Evolutionary conservation across 2,113 vertebrate species (phyloP).

Genomic region (Crotophaga sulcirostris): DNA sequence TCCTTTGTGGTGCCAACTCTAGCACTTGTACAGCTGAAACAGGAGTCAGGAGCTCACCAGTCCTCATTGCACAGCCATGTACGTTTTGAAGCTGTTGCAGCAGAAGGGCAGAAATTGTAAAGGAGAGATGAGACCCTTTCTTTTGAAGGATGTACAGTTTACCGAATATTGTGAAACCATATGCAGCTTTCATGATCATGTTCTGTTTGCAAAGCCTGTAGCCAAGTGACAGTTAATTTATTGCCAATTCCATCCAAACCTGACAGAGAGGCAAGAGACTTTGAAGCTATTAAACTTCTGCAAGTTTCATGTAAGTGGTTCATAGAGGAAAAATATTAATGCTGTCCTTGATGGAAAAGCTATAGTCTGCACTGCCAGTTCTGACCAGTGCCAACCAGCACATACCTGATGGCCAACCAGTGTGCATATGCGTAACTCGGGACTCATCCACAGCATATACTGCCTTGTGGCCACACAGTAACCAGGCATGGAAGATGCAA

Average conservation of each 20-base stretch:
- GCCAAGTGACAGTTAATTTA: not conserved
- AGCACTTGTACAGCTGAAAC: not conserved
- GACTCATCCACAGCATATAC: fast-evolving
- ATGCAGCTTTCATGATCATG: not conserved
- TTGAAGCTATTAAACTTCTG: not conserved
- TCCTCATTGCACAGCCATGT: not conserved
- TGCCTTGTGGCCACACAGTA: not conserved
- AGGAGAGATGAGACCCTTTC: not conserved
- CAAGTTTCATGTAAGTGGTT: not conserved
- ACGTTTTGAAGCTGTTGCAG: not conserved
- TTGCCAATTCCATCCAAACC: not conserved
- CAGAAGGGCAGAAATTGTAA: not conserved
- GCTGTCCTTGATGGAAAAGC: not conserved
- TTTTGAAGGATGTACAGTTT: not conserved
- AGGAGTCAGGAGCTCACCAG: not conserved
- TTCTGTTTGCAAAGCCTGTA: not conserved
- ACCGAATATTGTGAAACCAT: not conserved
- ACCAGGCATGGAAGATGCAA: not conserved
- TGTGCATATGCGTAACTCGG: fast-evolving
- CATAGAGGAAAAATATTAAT: not conserved
- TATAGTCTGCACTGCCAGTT: not conserved
- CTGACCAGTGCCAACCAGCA: not conserved
- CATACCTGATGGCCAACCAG: not conserved
- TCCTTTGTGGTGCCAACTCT: not conserved
- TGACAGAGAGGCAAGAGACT: not conserved